Percentiles rank a stretch among this genome's conserved stretches.
These are phyloP conservation scores for Nemoura dubitans DNA, from an alignment of 2,888 invertebrate genomes.

Conservation along the genomic window DNA sequence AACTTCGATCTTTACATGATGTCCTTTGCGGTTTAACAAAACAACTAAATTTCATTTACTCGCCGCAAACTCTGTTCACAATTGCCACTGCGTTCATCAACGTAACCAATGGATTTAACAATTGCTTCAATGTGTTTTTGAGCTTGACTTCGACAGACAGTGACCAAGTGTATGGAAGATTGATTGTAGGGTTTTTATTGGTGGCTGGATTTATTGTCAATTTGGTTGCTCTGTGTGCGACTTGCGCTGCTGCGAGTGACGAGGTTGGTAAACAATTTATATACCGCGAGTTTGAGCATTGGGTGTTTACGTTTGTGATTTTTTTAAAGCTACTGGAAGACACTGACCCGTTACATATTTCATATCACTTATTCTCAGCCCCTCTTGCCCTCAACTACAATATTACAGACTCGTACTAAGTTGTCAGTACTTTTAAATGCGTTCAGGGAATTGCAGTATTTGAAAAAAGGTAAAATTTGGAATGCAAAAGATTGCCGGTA, in stretches of 20 bases:
- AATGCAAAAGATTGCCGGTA: too few relatives aligned
- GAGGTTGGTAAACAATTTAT: conserved; percentile 27
- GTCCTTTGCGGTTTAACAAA: conserved; percentile 50
- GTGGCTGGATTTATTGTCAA: neutral
- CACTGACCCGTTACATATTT: too few relatives aligned
- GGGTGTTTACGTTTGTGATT: too few relatives aligned
- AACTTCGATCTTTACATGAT: conserved; percentile 51
- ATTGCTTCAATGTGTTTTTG: conserved; percentile 31
- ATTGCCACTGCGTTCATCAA: conserved; percentile 51
- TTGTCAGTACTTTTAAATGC: too few relatives aligned
- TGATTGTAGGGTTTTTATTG: conserved; percentile 22
- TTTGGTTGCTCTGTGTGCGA: neutral
- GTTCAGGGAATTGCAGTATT: too few relatives aligned
- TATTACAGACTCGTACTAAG: too few relatives aligned
- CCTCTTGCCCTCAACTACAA: too few relatives aligned
- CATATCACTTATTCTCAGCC: too few relatives aligned
- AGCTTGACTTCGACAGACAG: neutral
- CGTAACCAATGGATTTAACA: conserved; percentile 34
- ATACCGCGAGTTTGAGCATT: too few relatives aligned
- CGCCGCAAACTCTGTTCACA: conserved; percentile 51
- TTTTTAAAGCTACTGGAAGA: too few relatives aligned
- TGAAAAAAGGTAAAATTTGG: too few relatives aligned
- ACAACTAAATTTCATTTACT: conserved; percentile 52
- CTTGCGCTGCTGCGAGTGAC: conserved; percentile 21
- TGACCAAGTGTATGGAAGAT: neutral